phyloP scores from a whole-genome alignment of 2,888 invertebrate genomes.

The Phyllotreta striolata region DNA sequence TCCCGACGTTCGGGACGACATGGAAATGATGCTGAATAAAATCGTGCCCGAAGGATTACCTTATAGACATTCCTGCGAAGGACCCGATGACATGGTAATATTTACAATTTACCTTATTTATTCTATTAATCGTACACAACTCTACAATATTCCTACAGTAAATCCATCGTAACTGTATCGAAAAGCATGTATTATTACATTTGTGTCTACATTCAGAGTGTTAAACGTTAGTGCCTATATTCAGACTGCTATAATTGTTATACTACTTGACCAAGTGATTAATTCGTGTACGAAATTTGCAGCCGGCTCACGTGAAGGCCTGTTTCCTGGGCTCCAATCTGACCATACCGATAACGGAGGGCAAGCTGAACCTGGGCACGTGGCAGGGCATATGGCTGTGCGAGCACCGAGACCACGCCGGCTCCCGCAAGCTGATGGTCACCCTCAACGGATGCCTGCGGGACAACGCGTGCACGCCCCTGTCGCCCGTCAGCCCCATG shows the following conservation, averaged over 20 bases:
- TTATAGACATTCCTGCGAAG: constrained; percentile 97
- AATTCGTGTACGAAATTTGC: constrained; percentile 47
- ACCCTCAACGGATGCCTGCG: constrained; percentile 91
- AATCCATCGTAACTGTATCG: too few relatives aligned
- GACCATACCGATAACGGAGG: constrained; percentile 95
- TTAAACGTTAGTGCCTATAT: too few relatives aligned
- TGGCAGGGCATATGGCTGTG: constrained; percentile 99
- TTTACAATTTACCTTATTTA: background rate
- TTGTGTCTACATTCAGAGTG: too few relatives aligned
- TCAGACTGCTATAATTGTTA: too few relatives aligned
- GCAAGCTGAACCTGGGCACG: constrained; percentile 92
- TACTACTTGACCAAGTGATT: background rate
- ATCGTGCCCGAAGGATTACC: constrained; percentile 97
- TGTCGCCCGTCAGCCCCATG: constrained; percentile 84
- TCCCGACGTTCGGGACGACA: constrained; percentile 95
- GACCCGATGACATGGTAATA: constrained; percentile 96
- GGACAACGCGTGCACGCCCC: constrained; percentile 85
- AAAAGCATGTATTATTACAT: too few relatives aligned
- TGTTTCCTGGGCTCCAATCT: constrained; percentile 95
- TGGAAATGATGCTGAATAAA: constrained; percentile 99
- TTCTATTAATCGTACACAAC: too few relatives aligned
- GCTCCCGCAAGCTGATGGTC: constrained; percentile 84
- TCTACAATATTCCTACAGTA: too few relatives aligned
- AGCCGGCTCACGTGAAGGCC: constrained; percentile 98
- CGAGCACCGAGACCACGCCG: constrained; percentile 96